These are phyloP conservation scores for Dufourea novaeangliae DNA, from an alignment of 1,140 invertebrate species.

Conservation along the genomic window DNA sequence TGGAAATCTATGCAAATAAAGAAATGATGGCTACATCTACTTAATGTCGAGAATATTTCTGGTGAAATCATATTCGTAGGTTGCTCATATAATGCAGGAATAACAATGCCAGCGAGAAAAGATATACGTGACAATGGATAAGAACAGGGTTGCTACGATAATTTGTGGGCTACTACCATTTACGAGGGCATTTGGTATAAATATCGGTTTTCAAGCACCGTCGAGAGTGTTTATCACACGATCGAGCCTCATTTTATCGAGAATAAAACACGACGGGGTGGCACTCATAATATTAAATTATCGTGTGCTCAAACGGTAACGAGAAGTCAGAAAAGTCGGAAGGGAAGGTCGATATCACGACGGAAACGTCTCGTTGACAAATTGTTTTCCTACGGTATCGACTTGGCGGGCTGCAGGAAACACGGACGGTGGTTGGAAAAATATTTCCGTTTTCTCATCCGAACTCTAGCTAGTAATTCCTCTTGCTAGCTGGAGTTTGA, in stretches of 20 bases:
- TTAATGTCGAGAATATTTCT: neutral
- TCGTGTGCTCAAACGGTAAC: neutral
- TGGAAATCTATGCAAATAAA: too few relatives aligned
- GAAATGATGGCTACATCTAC: too few relatives aligned
- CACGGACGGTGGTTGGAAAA: neutral
- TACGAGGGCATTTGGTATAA: neutral
- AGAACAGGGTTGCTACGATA: neutral
- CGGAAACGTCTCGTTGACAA: slow-evolving; percentile 41
- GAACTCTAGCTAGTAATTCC: too few relatives aligned
- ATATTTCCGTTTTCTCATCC: slow-evolving; percentile 14
- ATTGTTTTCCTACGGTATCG: slow-evolving; percentile 45
- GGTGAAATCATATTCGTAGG: neutral
- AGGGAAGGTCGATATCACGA: slow-evolving; percentile 35
- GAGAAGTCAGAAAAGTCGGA: slow-evolving; percentile 21
- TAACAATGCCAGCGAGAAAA: neutral
- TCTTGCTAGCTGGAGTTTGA: too few relatives aligned
- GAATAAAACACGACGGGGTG: neutral
- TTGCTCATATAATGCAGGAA: neutral
- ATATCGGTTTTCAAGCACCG: neutral
- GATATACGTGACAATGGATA: too few relatives aligned
- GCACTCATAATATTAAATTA: slow-evolving; percentile 31
- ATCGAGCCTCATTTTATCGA: neutral
- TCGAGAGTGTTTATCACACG: slow-evolving; percentile 8
- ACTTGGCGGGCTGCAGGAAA: slow-evolving; percentile 12
- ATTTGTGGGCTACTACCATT: neutral